These are phyloP conservation scores for Rosalia funebris DNA, from an alignment of 2,888 invertebrate genomes.

Conservation along the genomic window DNA sequence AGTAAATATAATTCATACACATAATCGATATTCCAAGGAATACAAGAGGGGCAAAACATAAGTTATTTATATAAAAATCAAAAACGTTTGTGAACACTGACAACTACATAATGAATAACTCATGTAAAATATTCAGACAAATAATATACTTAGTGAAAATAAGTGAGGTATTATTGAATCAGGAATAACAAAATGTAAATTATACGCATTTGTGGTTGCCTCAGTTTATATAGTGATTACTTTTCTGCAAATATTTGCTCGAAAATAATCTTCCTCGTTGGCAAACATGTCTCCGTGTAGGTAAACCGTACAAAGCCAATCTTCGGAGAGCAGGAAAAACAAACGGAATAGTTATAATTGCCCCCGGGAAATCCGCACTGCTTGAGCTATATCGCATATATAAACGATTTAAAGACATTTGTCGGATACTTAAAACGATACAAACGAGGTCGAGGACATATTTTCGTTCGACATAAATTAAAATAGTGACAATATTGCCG, in stretches of 20 bases:
- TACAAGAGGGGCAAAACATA: too few relatives aligned
- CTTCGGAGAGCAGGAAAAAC: conserved; percentile 13
- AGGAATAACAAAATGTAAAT: too few relatives aligned
- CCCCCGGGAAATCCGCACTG: conserved; percentile 26
- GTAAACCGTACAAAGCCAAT: conserved; percentile 12
- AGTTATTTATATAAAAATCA: too few relatives aligned
- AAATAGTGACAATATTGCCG: conserved; percentile 32
- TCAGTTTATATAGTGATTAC: not conserved
- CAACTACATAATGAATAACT: too few relatives aligned
- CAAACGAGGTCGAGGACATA: conserved; percentile 6
- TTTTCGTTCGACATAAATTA: conserved; percentile 20
- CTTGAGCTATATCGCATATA: conserved; percentile 13
- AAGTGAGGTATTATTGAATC: too few relatives aligned
- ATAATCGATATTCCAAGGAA: too few relatives aligned
- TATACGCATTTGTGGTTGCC: too few relatives aligned
- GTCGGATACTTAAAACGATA: conserved; percentile 6
- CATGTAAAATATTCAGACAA: too few relatives aligned
- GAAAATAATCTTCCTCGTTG: not conserved
- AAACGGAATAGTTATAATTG: conserved; percentile 29
- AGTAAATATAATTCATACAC: too few relatives aligned
- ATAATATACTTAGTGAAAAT: too few relatives aligned
- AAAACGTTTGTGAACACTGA: too few relatives aligned
- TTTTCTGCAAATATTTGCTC: not conserved
- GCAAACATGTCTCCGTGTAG: conserved; percentile 5
- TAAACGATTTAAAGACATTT: conserved; percentile 21